Evolutionary conservation across 2,888 invertebrate genomes (phyloP).

Genomic region (Eucriotettix oculatus): DNA sequence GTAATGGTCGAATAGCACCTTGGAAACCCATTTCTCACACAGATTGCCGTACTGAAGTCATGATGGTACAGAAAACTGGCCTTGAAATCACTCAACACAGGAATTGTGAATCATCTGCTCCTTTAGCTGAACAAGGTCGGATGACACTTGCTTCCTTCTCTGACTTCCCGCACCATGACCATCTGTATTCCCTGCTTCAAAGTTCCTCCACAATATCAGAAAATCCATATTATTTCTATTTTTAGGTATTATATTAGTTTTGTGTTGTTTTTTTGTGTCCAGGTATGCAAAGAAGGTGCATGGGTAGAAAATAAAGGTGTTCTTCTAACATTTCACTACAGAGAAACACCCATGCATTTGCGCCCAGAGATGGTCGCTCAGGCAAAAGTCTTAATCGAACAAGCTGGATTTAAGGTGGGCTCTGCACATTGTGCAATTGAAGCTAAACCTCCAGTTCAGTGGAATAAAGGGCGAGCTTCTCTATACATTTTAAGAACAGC

Average conservation of each 20-base stretch:
- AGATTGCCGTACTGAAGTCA: too few relatives aligned
- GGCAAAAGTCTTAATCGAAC: conserved; percentile 22
- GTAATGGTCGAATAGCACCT: too few relatives aligned
- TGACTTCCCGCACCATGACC: too few relatives aligned
- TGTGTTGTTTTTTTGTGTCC: background rate
- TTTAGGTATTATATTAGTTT: background rate
- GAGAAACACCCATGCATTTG: conserved; percentile 21
- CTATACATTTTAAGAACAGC: conserved; percentile 80
- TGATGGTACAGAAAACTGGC: too few relatives aligned
- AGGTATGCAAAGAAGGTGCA: conserved; percentile 17
- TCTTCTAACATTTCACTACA: conserved; percentile 26
- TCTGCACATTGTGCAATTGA: conserved; percentile 77
- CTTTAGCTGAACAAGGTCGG: too few relatives aligned
- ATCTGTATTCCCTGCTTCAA: too few relatives aligned
- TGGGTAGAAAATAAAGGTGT: conserved; percentile 29
- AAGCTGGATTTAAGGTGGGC: conserved; percentile 50
- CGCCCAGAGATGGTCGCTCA: conserved; percentile 19
- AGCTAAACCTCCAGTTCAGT: conserved; percentile 76
- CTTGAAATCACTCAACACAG: too few relatives aligned
- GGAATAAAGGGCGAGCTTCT: conserved; percentile 82
- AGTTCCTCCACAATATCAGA: too few relatives aligned
- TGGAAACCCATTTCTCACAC: too few relatives aligned
- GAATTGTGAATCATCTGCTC: too few relatives aligned
- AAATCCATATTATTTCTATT: too few relatives aligned
- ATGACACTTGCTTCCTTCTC: too few relatives aligned